These are phyloP conservation scores for Monarcha castaneiventris DNA, from an alignment of 2,113 vertebrate genomes.

Conservation along the genomic window DNA sequence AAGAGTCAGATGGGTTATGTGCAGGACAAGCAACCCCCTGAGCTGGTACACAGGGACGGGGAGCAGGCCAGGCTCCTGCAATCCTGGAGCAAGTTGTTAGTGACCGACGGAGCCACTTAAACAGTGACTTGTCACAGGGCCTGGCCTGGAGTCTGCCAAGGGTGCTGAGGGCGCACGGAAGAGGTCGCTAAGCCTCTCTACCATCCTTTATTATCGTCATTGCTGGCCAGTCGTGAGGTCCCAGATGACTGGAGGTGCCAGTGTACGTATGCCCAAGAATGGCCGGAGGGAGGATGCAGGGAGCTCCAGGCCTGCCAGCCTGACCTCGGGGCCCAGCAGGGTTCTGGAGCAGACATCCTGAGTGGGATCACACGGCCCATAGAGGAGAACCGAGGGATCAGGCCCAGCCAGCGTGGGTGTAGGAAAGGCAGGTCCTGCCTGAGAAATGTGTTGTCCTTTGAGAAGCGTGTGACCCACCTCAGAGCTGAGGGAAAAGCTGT, in stretches of 20 bases:
- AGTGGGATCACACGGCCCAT: fast-evolving
- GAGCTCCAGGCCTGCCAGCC: background rate
- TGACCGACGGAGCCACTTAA: background rate
- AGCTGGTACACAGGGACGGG: no score
- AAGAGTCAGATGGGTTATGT: background rate
- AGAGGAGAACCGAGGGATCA: no score
- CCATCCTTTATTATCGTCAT: background rate
- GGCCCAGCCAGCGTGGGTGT: background rate
- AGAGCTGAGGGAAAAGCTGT: background rate
- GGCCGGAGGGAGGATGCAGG: fast-evolving
- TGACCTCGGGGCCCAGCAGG: fast-evolving
- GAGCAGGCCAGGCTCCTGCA: background rate
- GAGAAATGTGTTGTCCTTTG: background rate
- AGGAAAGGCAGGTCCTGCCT: background rate
- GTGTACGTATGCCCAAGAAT: background rate
- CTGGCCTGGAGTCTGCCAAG: background rate
- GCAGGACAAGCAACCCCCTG: background rate
- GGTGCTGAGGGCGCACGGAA: fast-evolving
- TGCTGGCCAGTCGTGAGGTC: no score
- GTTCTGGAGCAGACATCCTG: no score
- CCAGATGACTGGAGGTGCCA: no score
- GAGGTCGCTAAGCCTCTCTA: fast-evolving
- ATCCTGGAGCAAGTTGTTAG: fast-evolving
- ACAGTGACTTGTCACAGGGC: no score
- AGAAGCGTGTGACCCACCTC: background rate